Evolutionary conservation across 2,113 vertebrate genomes (phyloP), one percentile per base, ranked within the genome.

Genomic region (Hemicordylus capensis): DNA sequence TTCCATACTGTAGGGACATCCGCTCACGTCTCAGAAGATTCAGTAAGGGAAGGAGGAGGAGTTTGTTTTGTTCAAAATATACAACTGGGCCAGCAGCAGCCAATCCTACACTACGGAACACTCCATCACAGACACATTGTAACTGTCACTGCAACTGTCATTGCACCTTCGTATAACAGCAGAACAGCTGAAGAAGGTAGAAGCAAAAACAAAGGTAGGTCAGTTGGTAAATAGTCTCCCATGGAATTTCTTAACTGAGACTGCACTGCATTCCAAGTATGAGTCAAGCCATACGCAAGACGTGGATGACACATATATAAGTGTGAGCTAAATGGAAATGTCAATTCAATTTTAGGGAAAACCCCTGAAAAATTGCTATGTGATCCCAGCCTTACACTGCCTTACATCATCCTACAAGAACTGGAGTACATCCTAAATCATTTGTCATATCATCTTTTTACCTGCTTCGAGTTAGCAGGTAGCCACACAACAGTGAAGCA

Each of bases 401-500:
- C 6, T 39, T 77, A 72, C n/a, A n/a, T n/a, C n/a, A n/a, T n/a
- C n/a, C n/a, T n/a, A 74, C 24, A 37, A 64, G 59, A 81, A 81
- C 80, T 84, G 82, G 7, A 74, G n/a, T 74, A 82, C 34, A 88
- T 70, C 48, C 76, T 61, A 74, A 74, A 74, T 80, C 59, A 31
- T 66, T 51, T 31, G 83, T 79, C 56, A 83, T 66, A 84, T 31
- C n/a, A 86, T 67, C 67, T 59, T 63, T 63, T 84, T 82, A 85
- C 82, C 83, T 90, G 82, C n/a, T 46, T 84, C 83, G 80, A 89
- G 77, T 12, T 34, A 66, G 74, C n/a, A 44, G 1, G 0, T 85
- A 76, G 85, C 58, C 82, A 69, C 66, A 90, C 59, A 89, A 85
- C 34, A 66, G 26, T 46, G 64, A 72, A 69, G 80, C 20, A 34